phyloP scores from a whole-genome alignment of 2,888 invertebrate species.

The Fissipunctia ypsillon region DNA sequence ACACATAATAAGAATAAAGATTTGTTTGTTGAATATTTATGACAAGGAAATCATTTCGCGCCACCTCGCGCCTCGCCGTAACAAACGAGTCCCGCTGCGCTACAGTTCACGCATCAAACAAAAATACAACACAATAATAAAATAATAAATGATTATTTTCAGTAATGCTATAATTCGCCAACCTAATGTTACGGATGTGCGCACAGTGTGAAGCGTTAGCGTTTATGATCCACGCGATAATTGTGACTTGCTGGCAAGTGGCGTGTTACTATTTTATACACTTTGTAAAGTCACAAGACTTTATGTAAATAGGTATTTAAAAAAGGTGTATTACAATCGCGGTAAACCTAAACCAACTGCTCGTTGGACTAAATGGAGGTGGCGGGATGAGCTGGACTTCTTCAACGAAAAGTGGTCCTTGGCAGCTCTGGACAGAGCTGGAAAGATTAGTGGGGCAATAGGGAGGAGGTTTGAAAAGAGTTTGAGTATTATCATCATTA shows the following conservation, averaged over 20 bases:
- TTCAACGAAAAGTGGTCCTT: no score
- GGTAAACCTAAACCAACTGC: no score
- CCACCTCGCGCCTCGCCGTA: background rate
- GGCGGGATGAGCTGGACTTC: no score
- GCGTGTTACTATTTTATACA: slow-evolving; percentile 22
- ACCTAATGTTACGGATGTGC: slow-evolving; percentile 46
- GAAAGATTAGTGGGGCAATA: no score
- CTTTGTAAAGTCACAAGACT: background rate
- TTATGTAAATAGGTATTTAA: no score
- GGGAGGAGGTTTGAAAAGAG: no score
- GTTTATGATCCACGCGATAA: slow-evolving; percentile 33
- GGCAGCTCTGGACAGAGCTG: no score
- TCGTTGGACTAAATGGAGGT: no score
- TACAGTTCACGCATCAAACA: slow-evolving; percentile 27
- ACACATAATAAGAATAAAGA: no score
- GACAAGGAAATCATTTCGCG: slow-evolving; percentile 34
- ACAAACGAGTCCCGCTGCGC: slow-evolving; percentile 9
- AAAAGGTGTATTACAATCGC: no score
- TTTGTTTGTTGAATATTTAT: slow-evolving; percentile 25
- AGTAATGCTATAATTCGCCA: slow-evolving; percentile 23
- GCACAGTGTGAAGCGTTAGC: slow-evolving; percentile 20
- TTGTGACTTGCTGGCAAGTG: slow-evolving; percentile 20
- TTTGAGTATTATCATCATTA: no score
- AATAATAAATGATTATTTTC: slow-evolving; percentile 54
- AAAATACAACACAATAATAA: slow-evolving; percentile 51